These are phyloP conservation scores for Atherinosoma microstoma DNA, from an alignment of 2,797 vertebrate species.

Conservation along the genomic window DNA sequence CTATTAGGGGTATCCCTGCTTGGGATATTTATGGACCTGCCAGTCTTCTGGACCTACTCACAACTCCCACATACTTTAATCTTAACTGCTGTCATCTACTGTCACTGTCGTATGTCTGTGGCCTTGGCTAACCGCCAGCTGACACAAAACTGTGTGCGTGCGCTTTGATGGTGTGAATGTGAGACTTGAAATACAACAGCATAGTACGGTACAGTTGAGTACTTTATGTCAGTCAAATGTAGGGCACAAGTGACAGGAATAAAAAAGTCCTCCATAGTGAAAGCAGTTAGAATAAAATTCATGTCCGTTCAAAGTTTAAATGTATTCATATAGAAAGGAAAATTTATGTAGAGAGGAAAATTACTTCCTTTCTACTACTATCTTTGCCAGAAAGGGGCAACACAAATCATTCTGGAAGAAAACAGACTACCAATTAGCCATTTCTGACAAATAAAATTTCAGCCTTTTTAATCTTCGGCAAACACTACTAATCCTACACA, in stretches of 20 bases:
- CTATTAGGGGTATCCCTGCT: conserved; percentile 61
- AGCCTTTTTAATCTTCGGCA: conserved; percentile 42
- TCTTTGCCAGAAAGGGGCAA: conserved; percentile 8
- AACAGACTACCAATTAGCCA: conserved; percentile 35
- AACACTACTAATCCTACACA: conserved; percentile 27
- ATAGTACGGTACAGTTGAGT: conserved; percentile 30
- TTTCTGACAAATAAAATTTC: conserved; percentile 44
- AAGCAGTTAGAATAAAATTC: conserved; percentile 1
- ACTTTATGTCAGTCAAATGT: conserved; percentile 46
- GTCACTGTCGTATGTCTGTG: conserved; percentile 69
- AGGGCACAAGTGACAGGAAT: conserved; percentile 30
- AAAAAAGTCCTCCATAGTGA: conserved; percentile 3
- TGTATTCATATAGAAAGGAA: conserved; percentile 1
- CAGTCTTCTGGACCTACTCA: conserved; percentile 64
- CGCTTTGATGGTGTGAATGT: conserved; percentile 7
- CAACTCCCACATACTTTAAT: conserved; percentile 72
- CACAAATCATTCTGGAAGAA: conserved; percentile 29
- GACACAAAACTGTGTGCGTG: conserved; percentile 29
- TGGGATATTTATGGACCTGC: conserved; percentile 74
- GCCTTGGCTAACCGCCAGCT: conserved; percentile 68
- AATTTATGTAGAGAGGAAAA: conserved; percentile 3
- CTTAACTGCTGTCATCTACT: conserved; percentile 69
- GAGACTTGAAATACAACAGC: conserved; percentile 34
- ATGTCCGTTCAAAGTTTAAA: conserved; percentile 1
- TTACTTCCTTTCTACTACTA: conserved; percentile 9